Base-by-base conservation (phyloP, 2,113 vertebrate species). In the Galbula dea region DNA sequence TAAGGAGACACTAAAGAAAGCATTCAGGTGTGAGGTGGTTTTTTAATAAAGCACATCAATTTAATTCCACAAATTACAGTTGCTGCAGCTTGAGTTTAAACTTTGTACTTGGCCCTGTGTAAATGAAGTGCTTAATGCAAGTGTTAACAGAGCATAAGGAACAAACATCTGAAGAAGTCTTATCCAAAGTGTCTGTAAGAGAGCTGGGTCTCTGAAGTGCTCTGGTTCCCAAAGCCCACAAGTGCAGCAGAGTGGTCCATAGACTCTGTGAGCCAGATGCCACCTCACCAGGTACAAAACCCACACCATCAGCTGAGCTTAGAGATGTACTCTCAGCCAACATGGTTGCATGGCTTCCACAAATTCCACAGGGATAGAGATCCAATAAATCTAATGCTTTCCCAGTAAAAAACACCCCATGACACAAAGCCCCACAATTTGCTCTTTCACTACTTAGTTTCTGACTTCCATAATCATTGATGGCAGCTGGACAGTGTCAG, bases 21-120 rank as follows among this genome's bases (percentile, higher is more conserved):
- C 80, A 83, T 63, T 96, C 88, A 96, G 93, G 95, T 96, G 67
- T 71, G 55, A 74, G 63, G 87, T 20, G 41, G 45, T 61, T 43
- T 65, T 19, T 9, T 26, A 22, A 73, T 49, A 66, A 46, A 86
- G 54, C 74, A 46, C 46, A 61, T 6, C 27, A 36, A 61, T 62
- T 85, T 51, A 63, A 77, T 34, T 80, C 29, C 46, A 69, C 2
- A 21, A 36, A 65, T 72, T 39, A 5, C 48, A 90, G 63, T 13
- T 8, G 0, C 63, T 37, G n/a, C 18, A 48, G 55, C 41, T n/a
- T n/a, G n/a, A n/a, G n/a, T n/a, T 22, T 26, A 36, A 84, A 37
- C 43, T 76, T 49, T 26, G 36, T 9, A 4, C 45, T 43, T 20
- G 61, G 37, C 15, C 46, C 78, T 4, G 2, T 4, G 23, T 3